These are phyloP conservation scores for Furcifer pardalis DNA, from an alignment of 2,797 vertebrate genomes.

Conservation along the genomic window DNA sequence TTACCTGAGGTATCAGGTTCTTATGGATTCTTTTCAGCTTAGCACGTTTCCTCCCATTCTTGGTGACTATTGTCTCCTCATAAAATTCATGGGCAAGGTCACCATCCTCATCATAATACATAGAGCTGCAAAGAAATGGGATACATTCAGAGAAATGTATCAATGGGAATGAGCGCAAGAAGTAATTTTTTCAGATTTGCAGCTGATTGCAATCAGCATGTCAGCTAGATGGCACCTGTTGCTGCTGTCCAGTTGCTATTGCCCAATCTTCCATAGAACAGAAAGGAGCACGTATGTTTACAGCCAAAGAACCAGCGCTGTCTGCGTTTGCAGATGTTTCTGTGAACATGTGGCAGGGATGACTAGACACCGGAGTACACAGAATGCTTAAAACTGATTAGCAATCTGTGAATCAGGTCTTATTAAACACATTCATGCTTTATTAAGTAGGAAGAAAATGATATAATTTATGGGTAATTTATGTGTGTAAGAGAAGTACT, in stretches of 20 bases:
- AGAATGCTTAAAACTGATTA: background rate
- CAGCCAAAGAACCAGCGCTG: too few species aligned
- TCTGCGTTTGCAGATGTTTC: too few species aligned
- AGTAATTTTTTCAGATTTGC: background rate
- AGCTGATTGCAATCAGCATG: background rate
- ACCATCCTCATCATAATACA: slow-evolving; percentile 97
- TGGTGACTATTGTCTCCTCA: slow-evolving; percentile 94
- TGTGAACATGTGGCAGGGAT: too few species aligned
- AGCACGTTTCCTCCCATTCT: slow-evolving; percentile 93
- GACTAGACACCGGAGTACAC: too few species aligned
- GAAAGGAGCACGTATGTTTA: background rate
- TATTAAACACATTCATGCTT: background rate
- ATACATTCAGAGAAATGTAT: background rate
- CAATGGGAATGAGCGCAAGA: background rate
- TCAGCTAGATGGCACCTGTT: background rate
- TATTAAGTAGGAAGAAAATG: background rate
- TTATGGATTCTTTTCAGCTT: slow-evolving; percentile 97
- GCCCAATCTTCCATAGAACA: background rate
- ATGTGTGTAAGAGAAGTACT: background rate
- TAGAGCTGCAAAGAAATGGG: slow-evolving; percentile 80
- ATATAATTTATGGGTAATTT: background rate
- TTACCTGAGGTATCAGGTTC: slow-evolving; percentile 97
- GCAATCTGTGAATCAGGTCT: background rate
- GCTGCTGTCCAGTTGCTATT: background rate
- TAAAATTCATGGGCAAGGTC: slow-evolving; percentile 99